Base-by-base conservation (phyloP, 2,888 invertebrate species). In the Nematopogon swammerdamellus region DNA sequence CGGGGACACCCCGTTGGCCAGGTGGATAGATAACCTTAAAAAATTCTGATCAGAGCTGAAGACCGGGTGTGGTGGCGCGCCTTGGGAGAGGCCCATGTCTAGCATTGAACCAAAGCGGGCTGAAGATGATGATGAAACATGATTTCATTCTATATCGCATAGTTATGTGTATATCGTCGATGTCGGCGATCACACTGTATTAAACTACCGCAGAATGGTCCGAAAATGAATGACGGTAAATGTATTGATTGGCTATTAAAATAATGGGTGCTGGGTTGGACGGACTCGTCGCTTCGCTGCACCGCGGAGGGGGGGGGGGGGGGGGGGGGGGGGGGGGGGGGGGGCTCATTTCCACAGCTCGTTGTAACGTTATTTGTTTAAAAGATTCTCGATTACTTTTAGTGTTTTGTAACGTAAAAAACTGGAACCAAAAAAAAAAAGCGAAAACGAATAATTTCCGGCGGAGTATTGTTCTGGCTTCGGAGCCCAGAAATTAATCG, bases 371-470 rank as follows among this genome's bases (percentile, higher is more conserved):
- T 67, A 68, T 72, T 70, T 71, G 65, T 67, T 62, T 63, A n/a
- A n/a, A 66, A 68, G 63, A 63, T 63, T 64, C 59, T 36, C 36
- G 36, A 36, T 36, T 36, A 14, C 36, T 14, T 36, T 36, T 36
- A 14, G 36, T 14, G 25, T 36, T 63, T 62, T 48, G 52, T 52
- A 63, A 66, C 65, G 63, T 66, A 70, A 72, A 69, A 68, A 67
- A 67, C 59, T 62, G 67, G 63, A 67, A 72, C 72, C 73, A 70
- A 65, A 64, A 67, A 61, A 64, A 70, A 72, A 72, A 70, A 71
- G 62, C 63, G 63, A 68, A 72, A 74, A 72, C 70, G 65, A 71
- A 69, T 72, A 76, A 76, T 76, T 70, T 76, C 76, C 77, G 72
- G 74, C 59, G 63, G 59, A 57, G 67, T 69, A 75, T 75, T 75